Evolutionary conservation across 2,797 vertebrate species (phyloP).

Genomic region (Passerculus sandwichensis): DNA sequence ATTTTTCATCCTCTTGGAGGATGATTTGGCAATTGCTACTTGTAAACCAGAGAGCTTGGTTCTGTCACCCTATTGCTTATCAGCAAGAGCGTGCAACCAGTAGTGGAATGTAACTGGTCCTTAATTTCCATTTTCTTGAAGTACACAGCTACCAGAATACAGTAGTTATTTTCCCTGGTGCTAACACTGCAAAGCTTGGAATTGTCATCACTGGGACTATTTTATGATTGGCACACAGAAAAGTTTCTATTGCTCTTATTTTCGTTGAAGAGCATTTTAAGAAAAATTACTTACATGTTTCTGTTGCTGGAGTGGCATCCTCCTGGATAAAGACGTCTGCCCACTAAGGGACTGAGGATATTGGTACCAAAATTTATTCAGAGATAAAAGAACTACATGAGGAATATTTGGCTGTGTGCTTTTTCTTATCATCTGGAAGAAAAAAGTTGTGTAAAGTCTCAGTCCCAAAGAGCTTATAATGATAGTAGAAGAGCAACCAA

Average conservation of each 20-base stretch:
- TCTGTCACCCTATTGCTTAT: neutral
- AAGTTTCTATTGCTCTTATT: neutral
- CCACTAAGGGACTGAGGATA: neutral
- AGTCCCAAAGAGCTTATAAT: neutral
- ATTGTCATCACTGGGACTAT: slow-evolving; percentile 38
- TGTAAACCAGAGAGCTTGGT: neutral
- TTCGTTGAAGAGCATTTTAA: neutral
- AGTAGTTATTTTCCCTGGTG: slow-evolving; percentile 5
- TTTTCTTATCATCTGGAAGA: neutral
- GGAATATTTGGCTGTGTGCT: neutral
- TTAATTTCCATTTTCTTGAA: slow-evolving; percentile 9
- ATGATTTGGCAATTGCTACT: slow-evolving; percentile 17
- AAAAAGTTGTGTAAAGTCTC: neutral
- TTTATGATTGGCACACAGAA: neutral
- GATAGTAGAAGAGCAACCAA: neutral
- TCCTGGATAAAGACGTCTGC: neutral
- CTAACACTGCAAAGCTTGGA: neutral
- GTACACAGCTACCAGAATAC: slow-evolving; percentile 26
- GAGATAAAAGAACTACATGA: neutral
- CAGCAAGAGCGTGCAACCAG: neutral
- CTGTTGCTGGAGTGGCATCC: neutral
- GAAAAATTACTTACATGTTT: neutral
- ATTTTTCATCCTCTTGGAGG: neutral
- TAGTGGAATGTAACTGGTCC: slow-evolving; percentile 12
- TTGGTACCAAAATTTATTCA: neutral